phyloP scores from a whole-genome alignment of 2,113 vertebrate genomes.

The Calidris pugnax region DNA sequence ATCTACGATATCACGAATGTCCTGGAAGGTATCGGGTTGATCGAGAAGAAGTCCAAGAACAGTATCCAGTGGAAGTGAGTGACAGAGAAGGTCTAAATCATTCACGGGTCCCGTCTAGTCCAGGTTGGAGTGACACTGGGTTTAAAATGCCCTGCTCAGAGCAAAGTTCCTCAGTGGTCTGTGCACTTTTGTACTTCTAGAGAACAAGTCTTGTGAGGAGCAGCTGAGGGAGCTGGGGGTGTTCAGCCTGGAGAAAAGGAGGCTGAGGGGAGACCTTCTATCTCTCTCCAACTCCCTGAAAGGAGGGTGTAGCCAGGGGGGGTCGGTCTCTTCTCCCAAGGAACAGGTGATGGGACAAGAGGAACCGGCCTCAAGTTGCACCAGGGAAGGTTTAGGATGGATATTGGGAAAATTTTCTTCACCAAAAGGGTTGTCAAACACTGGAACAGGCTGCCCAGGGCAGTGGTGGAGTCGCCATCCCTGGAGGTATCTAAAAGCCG shows the following conservation, averaged over 20 bases:
- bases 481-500: background rate
- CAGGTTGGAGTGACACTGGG: background rate
- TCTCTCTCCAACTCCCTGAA: background rate
- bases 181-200: background rate
- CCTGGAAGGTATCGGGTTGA: conserved; percentile 95
- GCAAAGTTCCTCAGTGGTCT: background rate
- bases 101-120: background rate
- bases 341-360: background rate
- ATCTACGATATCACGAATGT: conserved; percentile 99
- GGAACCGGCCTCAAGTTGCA: background rate
- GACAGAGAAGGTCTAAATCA: background rate
- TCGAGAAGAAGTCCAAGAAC: conserved; percentile 99
- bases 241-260: background rate
- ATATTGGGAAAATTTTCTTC: background rate
- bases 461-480: background rate
- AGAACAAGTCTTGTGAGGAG: background rate
- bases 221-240: background rate
- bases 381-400: background rate
- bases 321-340: background rate
- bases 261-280: background rate
- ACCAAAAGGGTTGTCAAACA: background rate
- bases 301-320: background rate
- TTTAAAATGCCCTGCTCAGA: background rate
- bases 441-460: background rate
- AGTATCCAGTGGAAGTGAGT: conserved; percentile 99